These are phyloP conservation scores for Pterostichus madidus DNA, from an alignment of 2,888 invertebrate species.

Conservation along the genomic window DNA sequence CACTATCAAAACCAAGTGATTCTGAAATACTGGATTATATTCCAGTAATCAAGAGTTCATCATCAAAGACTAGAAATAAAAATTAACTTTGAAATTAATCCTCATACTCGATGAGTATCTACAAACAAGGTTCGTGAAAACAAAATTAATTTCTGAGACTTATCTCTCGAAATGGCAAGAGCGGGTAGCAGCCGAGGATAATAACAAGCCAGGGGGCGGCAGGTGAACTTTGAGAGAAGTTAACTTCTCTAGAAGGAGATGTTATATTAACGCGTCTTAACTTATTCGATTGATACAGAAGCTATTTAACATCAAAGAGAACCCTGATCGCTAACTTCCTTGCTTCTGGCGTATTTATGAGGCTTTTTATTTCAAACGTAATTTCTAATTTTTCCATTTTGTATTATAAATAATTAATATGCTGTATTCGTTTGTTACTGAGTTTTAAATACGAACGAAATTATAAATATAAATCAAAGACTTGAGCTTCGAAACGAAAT, in stretches of 20 bases:
- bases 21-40: neutral
- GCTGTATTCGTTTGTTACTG: neutral
- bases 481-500: too few species aligned
- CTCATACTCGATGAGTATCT: conserved; percentile 16
- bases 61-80: conserved; percentile 27
- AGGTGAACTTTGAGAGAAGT: conserved; percentile 4
- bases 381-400: conserved; percentile 29
- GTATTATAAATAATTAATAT: conserved; percentile 24
- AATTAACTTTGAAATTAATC: conserved; percentile 42
- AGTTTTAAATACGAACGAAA: neutral
- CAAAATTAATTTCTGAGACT: conserved; percentile 15
- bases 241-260: conserved; percentile 36
- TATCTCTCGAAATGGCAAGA: neutral
- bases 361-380: conserved; percentile 28
- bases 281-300: conserved; percentile 60
- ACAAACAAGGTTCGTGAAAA: neutral
- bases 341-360: neutral
- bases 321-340: neutral
- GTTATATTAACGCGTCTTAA: conserved; percentile 58
- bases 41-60: neutral
- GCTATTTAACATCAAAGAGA: conserved; percentile 62
- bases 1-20: conserved; percentile 22
- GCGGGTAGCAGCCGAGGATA: neutral
- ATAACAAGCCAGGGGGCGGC: neutral
- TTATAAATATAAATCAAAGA: neutral